Evolutionary conservation across 2,797 vertebrate genomes (phyloP), one percentile per base, ranked within the genome.

Genomic region (Poeciliopsis infans): DNA sequence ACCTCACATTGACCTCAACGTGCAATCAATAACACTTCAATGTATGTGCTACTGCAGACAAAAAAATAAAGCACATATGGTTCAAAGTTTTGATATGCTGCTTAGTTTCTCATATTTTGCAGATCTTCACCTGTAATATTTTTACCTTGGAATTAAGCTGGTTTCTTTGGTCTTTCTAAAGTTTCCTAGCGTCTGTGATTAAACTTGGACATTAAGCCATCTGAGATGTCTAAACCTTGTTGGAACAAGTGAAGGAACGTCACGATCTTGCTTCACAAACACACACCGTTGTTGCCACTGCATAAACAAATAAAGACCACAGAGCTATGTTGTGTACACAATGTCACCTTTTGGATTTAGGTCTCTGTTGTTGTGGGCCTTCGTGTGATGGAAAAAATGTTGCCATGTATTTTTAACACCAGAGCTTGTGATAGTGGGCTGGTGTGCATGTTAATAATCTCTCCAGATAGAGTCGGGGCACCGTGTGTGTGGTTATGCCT

Each of bases 361-460:
- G 64, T 78, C 80, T 78, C 51, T 61, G 28, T 49, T 81, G 55
- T 72, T 76, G 79, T 47, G 70, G 59, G 64, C 57, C 64, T 66
- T 73, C 36, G 20, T 68, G 39, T 71, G 43, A 78, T 11, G 80
- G 89, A 92, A 90, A 85, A 83, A 80, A 89, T 92, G 85, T 84
- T 83, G 91, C 85, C 87, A 78, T 57, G 28, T 88, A 87, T 90
- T 86, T 89, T 87, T 86, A 91, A 90, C 88, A 88, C 89, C 84
- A 53, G 7, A 25, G 68, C 61, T 79, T 49, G 82, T 79, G 92
- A 93, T 93, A 91, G 88, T 5, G 46, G 47, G 36, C 46, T 68
- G 55, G 51, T 57, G 83, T 55, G 76, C 78, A 59, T 82, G 78
- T 78, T 82, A 89, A 90, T 90, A 89, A 91, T 90, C 88, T 88